A percentile compares a stretch with the other conserved stretches of the same genome.
Evolutionary conservation across 2,797 vertebrate genomes (phyloP).

Genomic region (Scomberomorus guttatus): DNA sequence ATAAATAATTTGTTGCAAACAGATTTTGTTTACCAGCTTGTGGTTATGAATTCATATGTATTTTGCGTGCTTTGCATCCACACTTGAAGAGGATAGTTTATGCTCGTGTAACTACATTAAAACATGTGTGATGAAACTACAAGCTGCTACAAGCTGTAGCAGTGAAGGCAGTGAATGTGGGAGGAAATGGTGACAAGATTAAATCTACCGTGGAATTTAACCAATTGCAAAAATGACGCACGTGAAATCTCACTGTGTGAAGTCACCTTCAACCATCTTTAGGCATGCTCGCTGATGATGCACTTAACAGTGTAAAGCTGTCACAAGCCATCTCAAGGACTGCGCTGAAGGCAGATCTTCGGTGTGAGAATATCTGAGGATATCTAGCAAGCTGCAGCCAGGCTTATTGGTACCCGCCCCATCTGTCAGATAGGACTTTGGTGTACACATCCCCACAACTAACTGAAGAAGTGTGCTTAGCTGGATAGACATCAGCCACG

Average conservation of each 20-base stretch:
- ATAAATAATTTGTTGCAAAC: constrained; percentile 75
- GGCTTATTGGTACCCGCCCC: constrained; percentile 54
- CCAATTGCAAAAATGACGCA: neutral
- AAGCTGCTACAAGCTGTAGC: constrained; percentile 28
- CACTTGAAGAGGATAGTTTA: constrained; percentile 35
- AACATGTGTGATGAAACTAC: constrained; percentile 52
- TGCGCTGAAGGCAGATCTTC: constrained; percentile 34
- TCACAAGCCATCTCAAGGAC: constrained; percentile 17
- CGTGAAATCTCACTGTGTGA: neutral
- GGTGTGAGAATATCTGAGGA: constrained; percentile 25
- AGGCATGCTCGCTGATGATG: constrained; percentile 13
- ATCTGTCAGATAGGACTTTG: constrained; percentile 68
- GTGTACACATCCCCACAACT: constrained; percentile 42
- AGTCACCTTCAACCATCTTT: constrained; percentile 21
- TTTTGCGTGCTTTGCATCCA: constrained; percentile 55
- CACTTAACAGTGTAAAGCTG: constrained; percentile 28
- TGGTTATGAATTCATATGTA: constrained; percentile 63
- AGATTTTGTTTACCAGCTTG: constrained; percentile 69
- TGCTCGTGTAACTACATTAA: constrained; percentile 21
- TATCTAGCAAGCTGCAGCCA: constrained; percentile 45
- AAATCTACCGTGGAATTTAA: neutral
- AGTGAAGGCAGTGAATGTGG: neutral
- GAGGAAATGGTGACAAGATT: neutral
- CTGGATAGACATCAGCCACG: constrained; percentile 60
- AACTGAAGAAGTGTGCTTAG: constrained; percentile 47